phyloP scores from a whole-genome alignment of 2,797 vertebrate genomes.

The Trichosurus vulpecula region DNA sequence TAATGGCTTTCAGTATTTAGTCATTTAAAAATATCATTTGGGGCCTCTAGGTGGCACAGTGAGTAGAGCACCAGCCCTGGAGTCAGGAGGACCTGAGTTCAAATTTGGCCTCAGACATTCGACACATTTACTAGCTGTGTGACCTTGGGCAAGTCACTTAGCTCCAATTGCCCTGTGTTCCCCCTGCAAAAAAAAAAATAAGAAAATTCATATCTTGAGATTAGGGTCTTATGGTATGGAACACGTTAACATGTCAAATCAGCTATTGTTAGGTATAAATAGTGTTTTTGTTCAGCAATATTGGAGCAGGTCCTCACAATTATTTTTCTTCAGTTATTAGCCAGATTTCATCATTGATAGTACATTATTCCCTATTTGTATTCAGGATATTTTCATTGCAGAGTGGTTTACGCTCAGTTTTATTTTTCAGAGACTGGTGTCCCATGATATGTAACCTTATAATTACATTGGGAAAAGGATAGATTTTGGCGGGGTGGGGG shows the following conservation, averaged over 20 bases:
- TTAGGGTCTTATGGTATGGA: neutral
- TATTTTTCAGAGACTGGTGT: neutral
- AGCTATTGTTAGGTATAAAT: neutral
- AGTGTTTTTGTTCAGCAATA: neutral
- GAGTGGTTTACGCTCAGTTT: neutral
- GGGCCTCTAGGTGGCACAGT: no score
- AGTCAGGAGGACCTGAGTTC: no score
- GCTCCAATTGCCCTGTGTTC: no score
- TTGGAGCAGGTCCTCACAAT: neutral
- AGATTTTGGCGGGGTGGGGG: no score
- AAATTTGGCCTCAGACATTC: no score
- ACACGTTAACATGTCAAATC: neutral
- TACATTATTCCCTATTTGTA: neutral
- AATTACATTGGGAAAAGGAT: neutral
- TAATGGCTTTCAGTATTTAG: neutral
- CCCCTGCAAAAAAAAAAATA: no score
- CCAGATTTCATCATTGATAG: neutral
- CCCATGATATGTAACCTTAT: no score
- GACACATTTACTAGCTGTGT: no score
- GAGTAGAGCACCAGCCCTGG: no score
- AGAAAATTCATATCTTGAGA: neutral
- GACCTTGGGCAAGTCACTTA: no score
- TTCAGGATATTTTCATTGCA: neutral
- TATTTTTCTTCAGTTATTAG: neutral
- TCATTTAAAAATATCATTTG: neutral